phyloP scores from a whole-genome alignment of 2,888 invertebrate species.

The Athetis lepigone region DNA sequence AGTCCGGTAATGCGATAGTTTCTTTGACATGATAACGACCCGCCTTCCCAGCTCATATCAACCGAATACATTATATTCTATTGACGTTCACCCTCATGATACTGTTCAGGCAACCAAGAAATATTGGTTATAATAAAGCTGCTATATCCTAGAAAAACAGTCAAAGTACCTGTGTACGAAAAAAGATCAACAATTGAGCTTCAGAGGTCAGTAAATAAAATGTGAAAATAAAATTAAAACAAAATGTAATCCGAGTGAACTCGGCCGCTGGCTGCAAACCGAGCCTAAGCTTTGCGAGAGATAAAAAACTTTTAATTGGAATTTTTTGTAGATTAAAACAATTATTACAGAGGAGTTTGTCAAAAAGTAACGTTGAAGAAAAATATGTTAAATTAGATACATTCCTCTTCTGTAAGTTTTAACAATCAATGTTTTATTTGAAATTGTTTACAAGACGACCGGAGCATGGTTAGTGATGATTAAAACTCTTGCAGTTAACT shows the following conservation, averaged over 20 bases:
- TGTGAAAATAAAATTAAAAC: slow-evolving; percentile 65
- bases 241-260: slow-evolving; percentile 68
- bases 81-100: slow-evolving; percentile 69
- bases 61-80: slow-evolving; percentile 85
- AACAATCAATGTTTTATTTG: slow-evolving; percentile 13
- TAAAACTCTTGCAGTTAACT: slow-evolving; percentile 14
- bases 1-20: slow-evolving; percentile 87
- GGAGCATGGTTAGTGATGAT: slow-evolving; percentile 5
- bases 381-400: slow-evolving; percentile 65
- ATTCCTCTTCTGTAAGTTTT: slow-evolving; percentile 34
- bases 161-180: slow-evolving; percentile 14
- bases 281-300: slow-evolving; percentile 79
- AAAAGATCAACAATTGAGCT: slow-evolving; percentile 56
- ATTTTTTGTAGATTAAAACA: slow-evolving; percentile 85
- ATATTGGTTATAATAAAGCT: slow-evolving; percentile 76
- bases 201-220: slow-evolving; percentile 67
- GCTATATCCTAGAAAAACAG: slow-evolving; percentile 17
- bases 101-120: slow-evolving; percentile 67
- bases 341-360: slow-evolving; percentile 79
- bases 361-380: slow-evolving; percentile 72
- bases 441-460: slow-evolving; percentile 9
- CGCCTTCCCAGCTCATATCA: slow-evolving; percentile 78
- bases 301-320: slow-evolving; percentile 87
- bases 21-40: slow-evolving; percentile 90
- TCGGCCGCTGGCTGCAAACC: slow-evolving; percentile 71